Evolutionary conservation across 2,113 vertebrate genomes (phyloP).

Genomic region (Climacteris rufus): DNA sequence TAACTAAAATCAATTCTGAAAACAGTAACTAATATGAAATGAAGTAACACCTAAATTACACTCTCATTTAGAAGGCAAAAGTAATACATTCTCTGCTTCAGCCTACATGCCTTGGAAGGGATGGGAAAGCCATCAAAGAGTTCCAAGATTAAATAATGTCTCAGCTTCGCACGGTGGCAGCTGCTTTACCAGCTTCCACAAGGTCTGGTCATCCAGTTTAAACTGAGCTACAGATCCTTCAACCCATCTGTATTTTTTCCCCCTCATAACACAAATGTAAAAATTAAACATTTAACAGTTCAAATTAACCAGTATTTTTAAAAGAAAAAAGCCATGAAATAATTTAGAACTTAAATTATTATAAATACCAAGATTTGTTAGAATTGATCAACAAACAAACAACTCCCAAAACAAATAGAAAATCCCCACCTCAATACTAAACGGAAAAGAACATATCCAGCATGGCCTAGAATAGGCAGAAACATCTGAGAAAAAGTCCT

Average conservation of each 20-base stretch:
- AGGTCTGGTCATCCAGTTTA: not conserved
- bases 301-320: not conserved
- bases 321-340: not conserved
- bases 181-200: not conserved
- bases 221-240: not conserved
- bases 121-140: not conserved
- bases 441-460: not conserved
- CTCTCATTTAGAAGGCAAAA: not conserved
- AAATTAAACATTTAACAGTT: not conserved
- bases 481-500: not conserved
- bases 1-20: not conserved
- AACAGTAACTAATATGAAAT: not conserved
- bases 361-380: not conserved
- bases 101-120: not conserved
- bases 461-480: not conserved
- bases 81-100: not conserved
- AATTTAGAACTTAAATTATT: not conserved
- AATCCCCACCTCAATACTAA: not conserved
- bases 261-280: not conserved
- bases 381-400: not conserved
- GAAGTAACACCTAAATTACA: not conserved
- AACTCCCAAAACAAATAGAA: not conserved
- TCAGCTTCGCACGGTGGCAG: not conserved
- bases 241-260: not conserved
- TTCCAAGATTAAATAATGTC: slow-evolving; percentile 3